Evolutionary conservation across 2,797 vertebrate species (phyloP), one percentile per base, ranked within the genome.

Genomic region (Linurgus olivaceus): DNA sequence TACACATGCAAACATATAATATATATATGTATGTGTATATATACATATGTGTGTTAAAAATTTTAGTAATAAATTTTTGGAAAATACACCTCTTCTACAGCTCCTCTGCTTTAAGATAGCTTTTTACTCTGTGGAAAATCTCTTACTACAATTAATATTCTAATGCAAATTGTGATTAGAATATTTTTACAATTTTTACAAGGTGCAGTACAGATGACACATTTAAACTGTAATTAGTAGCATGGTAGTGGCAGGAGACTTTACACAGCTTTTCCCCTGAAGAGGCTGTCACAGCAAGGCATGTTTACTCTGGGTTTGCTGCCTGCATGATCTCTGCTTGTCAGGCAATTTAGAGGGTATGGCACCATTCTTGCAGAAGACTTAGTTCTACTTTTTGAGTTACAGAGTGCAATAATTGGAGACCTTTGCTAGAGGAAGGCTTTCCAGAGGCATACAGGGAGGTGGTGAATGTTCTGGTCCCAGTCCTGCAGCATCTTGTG

Each of bases 371-470:
- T 38, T 51, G 45, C 44, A 63, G n/a, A 88, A 76, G 42, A 79
- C 38, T 61, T 38, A 47, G 26, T 75, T 62, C 21, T 72, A 28
- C 28, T 72, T 91, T 79, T 92, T 19, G 40, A 78, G 21, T 72
- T 45, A 16, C 23, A 48, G 77, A 67, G 44, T 79, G 74, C 58
- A 87, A 85, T 26, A 81, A 71, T 29, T 45, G 62, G 70, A 78
- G 84, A 83, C 38, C 29, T 89, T 93, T 95, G 77, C 90, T 74
- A 87, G 59, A 95, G 85, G 68, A 83, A 89, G 50, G 55, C 55
- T 92, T 95, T 95, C 83, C 82, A 94, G 82, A 95, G 88, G 90
- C 82, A 93, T 68, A 90, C 35, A 87, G 59, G 52, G 54, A 71
- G 55, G 35, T 40, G 45, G 25, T n/a, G 65, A 38, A 45, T n/a